phyloP scores from a whole-genome alignment of 2,113 vertebrate genomes.

The Brachypteracias leptosomus region DNA sequence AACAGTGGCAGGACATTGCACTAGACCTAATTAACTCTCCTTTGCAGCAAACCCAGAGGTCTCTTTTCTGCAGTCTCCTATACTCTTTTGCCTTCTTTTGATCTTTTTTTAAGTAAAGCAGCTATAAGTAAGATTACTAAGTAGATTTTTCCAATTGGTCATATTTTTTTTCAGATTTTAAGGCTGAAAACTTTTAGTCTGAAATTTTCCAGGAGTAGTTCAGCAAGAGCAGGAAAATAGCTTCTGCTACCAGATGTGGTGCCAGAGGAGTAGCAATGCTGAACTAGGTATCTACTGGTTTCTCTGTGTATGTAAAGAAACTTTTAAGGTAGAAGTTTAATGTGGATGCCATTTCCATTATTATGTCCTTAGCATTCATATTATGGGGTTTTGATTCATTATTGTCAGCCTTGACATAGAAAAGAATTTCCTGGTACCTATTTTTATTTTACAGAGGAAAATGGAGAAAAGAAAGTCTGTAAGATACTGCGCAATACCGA shows the following conservation, averaged over 20 bases:
- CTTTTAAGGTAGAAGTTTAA: background rate
- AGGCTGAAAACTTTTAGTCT: background rate
- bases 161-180: background rate
- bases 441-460: conserved; percentile 6
- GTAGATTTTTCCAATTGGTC: background rate
- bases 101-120: background rate
- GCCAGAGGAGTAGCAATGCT: background rate
- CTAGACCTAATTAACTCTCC: background rate
- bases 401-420: background rate
- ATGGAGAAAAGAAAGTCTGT: background rate
- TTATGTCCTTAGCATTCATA: background rate
- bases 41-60: background rate
- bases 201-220: background rate
- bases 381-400: background rate
- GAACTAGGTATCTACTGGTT: background rate
- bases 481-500: background rate
- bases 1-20: background rate
- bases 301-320: background rate
- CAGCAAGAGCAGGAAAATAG: background rate
- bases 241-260: background rate
- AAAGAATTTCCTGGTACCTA: background rate
- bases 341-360: background rate
- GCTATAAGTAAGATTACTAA: background rate
- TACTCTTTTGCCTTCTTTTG: background rate
- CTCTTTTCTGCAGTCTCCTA: background rate